Evolutionary conservation across 2,113 vertebrate species (phyloP).

Genomic region (Caretta caretta): DNA sequence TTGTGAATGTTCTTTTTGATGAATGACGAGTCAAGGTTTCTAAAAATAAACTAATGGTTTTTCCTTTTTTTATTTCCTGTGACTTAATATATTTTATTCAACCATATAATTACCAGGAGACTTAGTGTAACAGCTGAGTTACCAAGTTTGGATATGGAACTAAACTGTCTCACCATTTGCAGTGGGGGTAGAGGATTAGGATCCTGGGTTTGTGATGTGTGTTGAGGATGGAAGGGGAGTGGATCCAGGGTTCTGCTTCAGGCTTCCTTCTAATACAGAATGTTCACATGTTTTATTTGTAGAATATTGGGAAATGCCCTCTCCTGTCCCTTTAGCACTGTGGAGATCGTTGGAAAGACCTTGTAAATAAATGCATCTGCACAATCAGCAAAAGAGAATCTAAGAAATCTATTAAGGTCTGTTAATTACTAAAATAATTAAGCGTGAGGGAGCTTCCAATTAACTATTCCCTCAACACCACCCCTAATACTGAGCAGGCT

Average conservation of each 20-base stretch:
- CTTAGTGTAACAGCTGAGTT: constrained; percentile 29
- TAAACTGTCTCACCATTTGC: constrained; percentile 45
- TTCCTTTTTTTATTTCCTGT: constrained; percentile 50
- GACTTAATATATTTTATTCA: constrained; percentile 73
- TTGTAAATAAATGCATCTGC: not conserved
- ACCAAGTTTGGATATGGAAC: constrained; percentile 28
- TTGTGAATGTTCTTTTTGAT: constrained; percentile 74
- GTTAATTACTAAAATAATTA: not conserved
- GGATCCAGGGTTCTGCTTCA: not conserved
- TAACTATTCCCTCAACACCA: not conserved
- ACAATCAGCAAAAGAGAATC: not conserved
- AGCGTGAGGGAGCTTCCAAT: not conserved
- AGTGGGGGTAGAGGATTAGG: constrained; percentile 15
- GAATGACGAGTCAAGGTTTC: constrained; percentile 77
- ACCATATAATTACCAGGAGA: constrained; percentile 51
- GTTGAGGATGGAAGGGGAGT: not conserved
- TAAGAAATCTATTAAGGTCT: not conserved
- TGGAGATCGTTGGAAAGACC: not conserved
- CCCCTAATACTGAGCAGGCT: not conserved
- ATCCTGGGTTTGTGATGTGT: rapidly evolving
- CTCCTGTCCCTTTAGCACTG: not conserved
- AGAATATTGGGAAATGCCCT: not conserved
- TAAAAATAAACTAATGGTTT: constrained; percentile 78
- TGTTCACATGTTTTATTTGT: not conserved
- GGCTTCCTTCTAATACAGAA: not conserved